Evolutionary conservation across 2,113 vertebrate species (phyloP), one percentile per base, ranked within the genome.

Genomic region (Petroica traversi): DNA sequence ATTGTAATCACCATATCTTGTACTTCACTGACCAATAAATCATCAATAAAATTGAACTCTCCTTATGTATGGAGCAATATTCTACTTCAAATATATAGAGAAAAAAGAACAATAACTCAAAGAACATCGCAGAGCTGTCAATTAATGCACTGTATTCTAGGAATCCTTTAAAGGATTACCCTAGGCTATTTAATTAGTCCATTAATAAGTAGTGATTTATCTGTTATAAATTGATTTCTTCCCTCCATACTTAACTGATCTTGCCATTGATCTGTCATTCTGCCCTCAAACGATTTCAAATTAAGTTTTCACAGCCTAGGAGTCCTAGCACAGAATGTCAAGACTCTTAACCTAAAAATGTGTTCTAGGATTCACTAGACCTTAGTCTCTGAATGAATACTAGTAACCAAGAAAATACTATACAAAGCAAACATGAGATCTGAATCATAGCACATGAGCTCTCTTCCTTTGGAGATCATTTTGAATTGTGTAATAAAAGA

Each of bases 121-220:
- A 58, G 12, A 94, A 62, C 31, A 92, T 48, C 29, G 71, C 16
- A 75, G 18, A 31, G 49, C 43, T 85, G 43, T 54, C 72, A 96
- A 87, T 76, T 86, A 89, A 88, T 54, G 80, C 36, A 84, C 34
- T 4, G 3, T 51, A 51, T 73, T 95, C 34, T 82, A 89, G 34
- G 89, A 94, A 95, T 92, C 34, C 92, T 87, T 87, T 59, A 82
- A 93, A 48, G 15, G 66, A 91, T 77, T 93, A 92, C 67, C 68
- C 43, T 55, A 69, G 58, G 46, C 75, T 85, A 87, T 92, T 95
- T 93, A 95, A 91, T 80, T 88, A 96, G 92, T 92, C 81, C 43
- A 94, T 94, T 95, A 97, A 90, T 54, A 94, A 83, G 57, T 71
- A 95, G 58, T 57, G 91, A 94, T 52, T 91, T 95, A 93, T 74